Percentiles rank a stretch among this genome's conserved stretches.
These are phyloP conservation scores for Metallyticus violacea DNA, from an alignment of 2,888 invertebrate species.

Conservation along the genomic window DNA sequence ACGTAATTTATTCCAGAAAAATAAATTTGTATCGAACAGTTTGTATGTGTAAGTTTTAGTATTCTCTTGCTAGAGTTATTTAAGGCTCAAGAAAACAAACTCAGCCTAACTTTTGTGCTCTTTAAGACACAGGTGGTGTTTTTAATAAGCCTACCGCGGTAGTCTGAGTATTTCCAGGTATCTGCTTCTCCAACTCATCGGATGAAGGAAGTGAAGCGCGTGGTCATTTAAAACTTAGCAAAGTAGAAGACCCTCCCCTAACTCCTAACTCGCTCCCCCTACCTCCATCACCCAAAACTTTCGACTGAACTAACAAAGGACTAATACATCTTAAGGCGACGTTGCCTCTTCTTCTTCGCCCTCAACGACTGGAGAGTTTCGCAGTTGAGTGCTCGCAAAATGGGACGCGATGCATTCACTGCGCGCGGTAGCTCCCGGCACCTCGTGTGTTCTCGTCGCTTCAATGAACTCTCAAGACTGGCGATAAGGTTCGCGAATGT, in stretches of 20 bases:
- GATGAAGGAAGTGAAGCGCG: neutral
- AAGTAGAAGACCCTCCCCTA: neutral
- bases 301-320: neutral
- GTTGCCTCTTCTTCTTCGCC: neutral
- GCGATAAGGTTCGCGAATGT: neutral
- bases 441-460: neutral
- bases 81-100: neutral
- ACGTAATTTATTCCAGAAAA: neutral
- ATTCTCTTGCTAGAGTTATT: neutral
- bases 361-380: neutral
- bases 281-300: neutral
- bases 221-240: neutral
- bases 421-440: neutral
- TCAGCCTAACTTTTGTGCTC: neutral
- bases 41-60: neutral
- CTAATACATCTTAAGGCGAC: neutral
- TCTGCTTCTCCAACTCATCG: neutral
- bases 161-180: neutral
- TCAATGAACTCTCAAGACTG: neutral
- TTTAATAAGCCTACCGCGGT: neutral
- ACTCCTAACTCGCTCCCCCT: too few relatives aligned
- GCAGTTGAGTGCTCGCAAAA: neutral
- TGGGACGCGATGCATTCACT: neutral
- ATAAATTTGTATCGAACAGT: neutral
- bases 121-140: neutral